These are phyloP conservation scores for Jordanella pulchra DNA, from an alignment of 2,797 vertebrate genomes.

Conservation along the genomic window DNA sequence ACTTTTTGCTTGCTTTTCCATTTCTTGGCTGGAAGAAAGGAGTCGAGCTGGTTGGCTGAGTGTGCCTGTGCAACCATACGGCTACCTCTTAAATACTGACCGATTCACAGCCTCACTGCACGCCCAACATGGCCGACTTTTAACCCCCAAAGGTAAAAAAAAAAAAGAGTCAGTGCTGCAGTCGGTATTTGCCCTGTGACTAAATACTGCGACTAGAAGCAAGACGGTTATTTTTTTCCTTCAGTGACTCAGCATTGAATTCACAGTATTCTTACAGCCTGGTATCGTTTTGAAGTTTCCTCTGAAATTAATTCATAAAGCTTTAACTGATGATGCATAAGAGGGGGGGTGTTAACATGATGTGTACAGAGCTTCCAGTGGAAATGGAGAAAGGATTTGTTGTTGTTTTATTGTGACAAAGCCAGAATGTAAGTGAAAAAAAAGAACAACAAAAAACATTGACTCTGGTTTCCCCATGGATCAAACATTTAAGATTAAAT, in stretches of 20 bases:
- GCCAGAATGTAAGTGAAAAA: constrained; percentile 57
- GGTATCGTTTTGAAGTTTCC: constrained; percentile 10
- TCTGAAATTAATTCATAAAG: constrained; percentile 71
- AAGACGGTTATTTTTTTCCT: constrained; percentile 22
- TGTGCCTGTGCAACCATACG: constrained; percentile 57
- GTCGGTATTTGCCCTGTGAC: constrained; percentile 44
- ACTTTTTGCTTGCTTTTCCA: constrained; percentile 19
- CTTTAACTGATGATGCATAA: constrained; percentile 79
- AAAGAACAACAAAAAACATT: constrained; percentile 77
- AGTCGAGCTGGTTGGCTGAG: constrained; percentile 46
- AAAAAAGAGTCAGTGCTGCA: constrained; percentile 67
- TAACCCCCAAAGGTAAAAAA: constrained; percentile 69
- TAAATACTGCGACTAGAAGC: constrained; percentile 44
- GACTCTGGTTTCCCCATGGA: constrained; percentile 59
- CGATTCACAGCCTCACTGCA: constrained; percentile 7
- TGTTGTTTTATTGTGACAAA: constrained; percentile 41
- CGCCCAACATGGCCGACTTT: constrained; percentile 46
- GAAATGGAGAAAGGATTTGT: constrained; percentile 59
- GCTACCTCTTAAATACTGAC: constrained; percentile 55
- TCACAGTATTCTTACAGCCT: constrained; percentile 80
- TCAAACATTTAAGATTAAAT: constrained; percentile 40
- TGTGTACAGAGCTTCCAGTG: constrained; percentile 73
- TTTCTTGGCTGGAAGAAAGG: constrained; percentile 43
- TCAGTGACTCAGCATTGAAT: constrained; percentile 69
- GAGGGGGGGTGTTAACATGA: constrained; percentile 68